These are phyloP conservation scores for Fringilla coelebs DNA, from an alignment of 2,797 vertebrate species.

Conservation along the genomic window DNA sequence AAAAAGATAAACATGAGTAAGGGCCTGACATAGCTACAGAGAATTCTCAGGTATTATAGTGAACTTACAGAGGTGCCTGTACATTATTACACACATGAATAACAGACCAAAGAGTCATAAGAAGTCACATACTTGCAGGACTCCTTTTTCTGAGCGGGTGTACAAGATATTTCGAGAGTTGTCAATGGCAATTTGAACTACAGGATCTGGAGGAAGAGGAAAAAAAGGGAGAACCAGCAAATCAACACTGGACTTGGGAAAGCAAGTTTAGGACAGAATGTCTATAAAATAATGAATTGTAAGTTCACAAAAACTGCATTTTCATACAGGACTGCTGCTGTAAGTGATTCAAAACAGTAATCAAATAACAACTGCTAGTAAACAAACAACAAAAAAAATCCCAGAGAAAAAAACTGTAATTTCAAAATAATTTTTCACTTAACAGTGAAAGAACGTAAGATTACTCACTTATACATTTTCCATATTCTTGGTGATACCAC, in stretches of 20 bases:
- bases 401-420: neutral
- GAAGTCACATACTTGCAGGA: slow-evolving; percentile 84
- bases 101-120: neutral
- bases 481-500: neutral
- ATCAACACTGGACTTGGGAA: neutral
- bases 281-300: neutral
- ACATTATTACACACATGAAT: neutral
- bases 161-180: slow-evolving; percentile 91
- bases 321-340: neutral
- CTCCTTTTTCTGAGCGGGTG: slow-evolving; percentile 94
- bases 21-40: neutral
- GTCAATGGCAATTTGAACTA: slow-evolving; percentile 94
- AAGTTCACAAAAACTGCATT: neutral
- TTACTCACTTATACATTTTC: neutral
- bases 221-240: neutral
- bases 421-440: neutral
- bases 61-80: neutral
- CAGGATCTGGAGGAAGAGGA: slow-evolving; percentile 78
- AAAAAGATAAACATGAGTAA: neutral
- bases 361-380: neutral
- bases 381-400: neutral
- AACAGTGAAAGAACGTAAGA: neutral
- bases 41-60: neutral
- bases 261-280: neutral
- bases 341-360: neutral